phyloP scores from a whole-genome alignment of 2,888 invertebrate species.

The Coelopa pilipes region DNA sequence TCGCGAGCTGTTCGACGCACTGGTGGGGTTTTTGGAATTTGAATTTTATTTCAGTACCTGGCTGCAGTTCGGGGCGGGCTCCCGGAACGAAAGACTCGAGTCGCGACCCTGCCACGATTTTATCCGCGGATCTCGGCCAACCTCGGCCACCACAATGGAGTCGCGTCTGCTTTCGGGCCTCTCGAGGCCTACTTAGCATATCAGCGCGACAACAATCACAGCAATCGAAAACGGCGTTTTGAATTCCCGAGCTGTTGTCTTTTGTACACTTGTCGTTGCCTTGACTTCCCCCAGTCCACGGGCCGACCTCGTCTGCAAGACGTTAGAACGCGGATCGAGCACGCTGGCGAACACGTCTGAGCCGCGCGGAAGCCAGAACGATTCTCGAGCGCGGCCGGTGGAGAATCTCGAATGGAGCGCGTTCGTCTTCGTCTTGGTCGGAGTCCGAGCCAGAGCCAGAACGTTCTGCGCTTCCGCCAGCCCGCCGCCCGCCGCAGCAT shows the following conservation, averaged over 20 bases:
- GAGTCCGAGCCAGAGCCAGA: background rate
- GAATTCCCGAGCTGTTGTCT: conserved; percentile 15
- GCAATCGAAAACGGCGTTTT: background rate
- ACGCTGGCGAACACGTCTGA: conserved; percentile 55
- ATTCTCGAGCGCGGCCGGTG: conserved; percentile 49
- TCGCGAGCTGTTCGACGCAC: no score
- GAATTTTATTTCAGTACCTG: background rate
- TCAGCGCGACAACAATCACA: conserved; percentile 18
- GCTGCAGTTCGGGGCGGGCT: background rate
- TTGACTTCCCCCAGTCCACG: no score
- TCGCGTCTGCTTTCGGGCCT: no score
- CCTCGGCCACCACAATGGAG: no score
- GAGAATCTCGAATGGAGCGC: conserved; percentile 47
- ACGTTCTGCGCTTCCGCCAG: background rate
- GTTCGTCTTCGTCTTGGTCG: background rate
- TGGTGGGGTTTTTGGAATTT: background rate
- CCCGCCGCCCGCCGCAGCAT: background rate
- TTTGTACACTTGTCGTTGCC: no score
- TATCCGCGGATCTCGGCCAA: no score
- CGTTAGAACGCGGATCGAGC: background rate
- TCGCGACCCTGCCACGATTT: conserved; percentile 38
- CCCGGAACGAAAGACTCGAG: conserved; percentile 46
- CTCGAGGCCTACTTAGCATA: no score
- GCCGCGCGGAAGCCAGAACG: conserved; percentile 53
- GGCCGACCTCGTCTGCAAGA: background rate